phyloP scores from a whole-genome alignment of 2,888 invertebrate genomes.

The Catonia carolina region DNA sequence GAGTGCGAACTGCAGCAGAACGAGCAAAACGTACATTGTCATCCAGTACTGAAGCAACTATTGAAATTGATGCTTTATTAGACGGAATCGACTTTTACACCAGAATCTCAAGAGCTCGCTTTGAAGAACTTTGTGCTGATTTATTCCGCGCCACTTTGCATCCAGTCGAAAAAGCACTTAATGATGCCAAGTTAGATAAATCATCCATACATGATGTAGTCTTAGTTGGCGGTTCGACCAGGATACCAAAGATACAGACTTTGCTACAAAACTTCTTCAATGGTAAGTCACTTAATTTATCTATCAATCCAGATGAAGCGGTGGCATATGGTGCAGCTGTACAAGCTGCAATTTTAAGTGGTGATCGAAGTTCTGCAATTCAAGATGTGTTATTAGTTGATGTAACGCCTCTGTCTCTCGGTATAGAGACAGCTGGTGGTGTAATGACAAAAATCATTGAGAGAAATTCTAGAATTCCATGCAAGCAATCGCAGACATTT shows the following conservation, averaged over 20 bases:
- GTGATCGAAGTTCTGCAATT: conserved; percentile 50
- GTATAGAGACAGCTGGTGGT: conserved; percentile 72
- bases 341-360: conserved; percentile 70
- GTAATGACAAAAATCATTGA: conserved; percentile 56
- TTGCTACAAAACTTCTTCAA: conserved; percentile 58
- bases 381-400: conserved; percentile 65
- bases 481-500: conserved; percentile 58
- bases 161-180: conserved; percentile 44
- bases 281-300: conserved; percentile 62
- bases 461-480: conserved; percentile 45
- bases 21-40: conserved; percentile 48
- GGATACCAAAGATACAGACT: conserved; percentile 44
- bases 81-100: conserved; percentile 55
- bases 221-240: conserved; percentile 45
- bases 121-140: conserved; percentile 66
- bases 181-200: conserved; percentile 45
- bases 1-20: conserved; percentile 49
- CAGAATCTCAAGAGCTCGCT: conserved; percentile 62
- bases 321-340: conserved; percentile 75
- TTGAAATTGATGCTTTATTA: conserved; percentile 48
- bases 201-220: conserved; percentile 45
- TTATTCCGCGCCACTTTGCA: conserved; percentile 61
- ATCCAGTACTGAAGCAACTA: conserved; percentile 48
- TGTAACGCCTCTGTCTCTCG: conserved; percentile 61
- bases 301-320: conserved; percentile 75